Base-by-base conservation (phyloP, 1,140 invertebrate genomes). In the Drosophila micromelanica region DNA sequence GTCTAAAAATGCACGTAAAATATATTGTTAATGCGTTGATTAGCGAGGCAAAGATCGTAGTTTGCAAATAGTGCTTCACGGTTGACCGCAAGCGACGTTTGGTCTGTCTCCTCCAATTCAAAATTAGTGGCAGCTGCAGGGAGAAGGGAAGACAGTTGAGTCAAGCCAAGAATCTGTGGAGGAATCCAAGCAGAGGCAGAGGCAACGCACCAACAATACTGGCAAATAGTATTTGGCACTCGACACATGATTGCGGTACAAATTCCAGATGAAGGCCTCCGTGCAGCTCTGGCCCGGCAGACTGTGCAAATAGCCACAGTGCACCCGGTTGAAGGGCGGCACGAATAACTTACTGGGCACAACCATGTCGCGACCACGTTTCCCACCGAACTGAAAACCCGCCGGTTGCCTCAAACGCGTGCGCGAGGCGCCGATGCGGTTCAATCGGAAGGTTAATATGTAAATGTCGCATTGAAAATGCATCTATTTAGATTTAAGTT, bases 201-300 rank as follows among this genome's bases (percentile, higher is more conserved):
- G 23, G 2, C 12, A 17, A 62, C 82, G 46, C 55, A 87, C 84
- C 79, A 89, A 23, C 37, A 86, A 40, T 40, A 80, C 11, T 1
- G 84, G 84, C 12, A 59, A 54, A 62, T 82, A 89, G 35, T 87
- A 87, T 54, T 76, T 82, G 2, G 52, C 63, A 46, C 84, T 70
- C 11, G 78, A 81, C 46, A 86, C 43, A 54, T 79, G 68, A 54
- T 80, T 82, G 7, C 78, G 76, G 20, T 71, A 87, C 2, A 87
- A 15, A 59, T 73, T 87, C 82, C 84, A 80, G 12, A 81, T 20
- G 1, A 82, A 40, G 0, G 79, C 59, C 43, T 76, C 27, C 0
- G 65, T 78, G 49, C 85, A 90, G 23, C 60, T 75, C 23, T 76
- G 76, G 46, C 73, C 30, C 8, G 76, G 68, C 20, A n/a, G 35